A percentile compares a stretch with the other conserved stretches of the same genome.
Evolutionary conservation across 2,888 invertebrate genomes (phyloP).

Genomic region (Amiota minor): DNA sequence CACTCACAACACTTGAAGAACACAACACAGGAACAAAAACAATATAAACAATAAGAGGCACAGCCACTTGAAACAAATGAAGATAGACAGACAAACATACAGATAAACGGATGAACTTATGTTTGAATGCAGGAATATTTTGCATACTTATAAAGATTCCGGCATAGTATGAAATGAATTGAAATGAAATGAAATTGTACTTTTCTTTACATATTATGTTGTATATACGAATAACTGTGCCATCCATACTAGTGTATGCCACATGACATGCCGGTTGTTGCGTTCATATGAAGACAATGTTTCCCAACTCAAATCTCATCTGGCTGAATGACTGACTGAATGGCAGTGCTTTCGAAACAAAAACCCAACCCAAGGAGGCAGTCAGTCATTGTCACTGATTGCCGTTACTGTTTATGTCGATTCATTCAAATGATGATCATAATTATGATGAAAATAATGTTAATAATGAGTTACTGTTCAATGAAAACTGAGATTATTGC

Average conservation of each 20-base stretch:
- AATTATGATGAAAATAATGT: neutral
- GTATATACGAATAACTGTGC: too few relatives aligned
- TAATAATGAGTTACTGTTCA: neutral
- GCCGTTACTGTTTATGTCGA: neutral
- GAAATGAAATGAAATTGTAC: conserved; percentile 30
- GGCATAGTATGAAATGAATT: conserved; percentile 30
- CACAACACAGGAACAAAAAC: conserved; percentile 43
- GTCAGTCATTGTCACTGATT: conserved; percentile 27
- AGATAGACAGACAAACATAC: conserved; percentile 34
- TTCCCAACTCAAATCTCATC: conserved; percentile 23
- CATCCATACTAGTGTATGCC: too few relatives aligned
- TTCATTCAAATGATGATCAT: conserved; percentile 38
- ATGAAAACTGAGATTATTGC: too few relatives aligned
- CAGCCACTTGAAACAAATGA: conserved; percentile 45
- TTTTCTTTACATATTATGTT: neutral
- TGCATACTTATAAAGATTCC: conserved; percentile 30
- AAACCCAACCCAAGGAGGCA: conserved; percentile 46
- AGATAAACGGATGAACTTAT: conserved; percentile 53
- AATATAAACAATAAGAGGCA: conserved; percentile 22
- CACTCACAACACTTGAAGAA: conserved; percentile 18
- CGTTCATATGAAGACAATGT: conserved; percentile 17
- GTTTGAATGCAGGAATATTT: neutral
- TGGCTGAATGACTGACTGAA: conserved; percentile 4
- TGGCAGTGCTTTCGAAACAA: neutral
- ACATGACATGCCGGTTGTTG: too few relatives aligned